Percentiles rank a stretch among this genome's conserved stretches.
Conservation (phyloP, 2,113 vertebrate genomes). For the Varanus komodoensis region DNA sequence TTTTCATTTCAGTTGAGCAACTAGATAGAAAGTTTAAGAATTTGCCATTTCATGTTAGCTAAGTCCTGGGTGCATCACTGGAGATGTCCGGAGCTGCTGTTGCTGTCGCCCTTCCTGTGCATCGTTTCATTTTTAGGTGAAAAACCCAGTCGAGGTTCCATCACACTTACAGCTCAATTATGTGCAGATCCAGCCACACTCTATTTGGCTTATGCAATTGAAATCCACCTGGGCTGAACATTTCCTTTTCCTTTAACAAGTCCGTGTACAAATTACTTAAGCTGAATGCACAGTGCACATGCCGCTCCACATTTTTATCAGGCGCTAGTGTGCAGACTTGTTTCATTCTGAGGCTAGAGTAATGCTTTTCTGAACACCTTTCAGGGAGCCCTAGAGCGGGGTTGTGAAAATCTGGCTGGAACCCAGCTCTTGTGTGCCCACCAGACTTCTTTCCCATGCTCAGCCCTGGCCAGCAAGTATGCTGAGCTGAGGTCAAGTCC, state of each 20-base stretch:
- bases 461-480: too few species aligned
- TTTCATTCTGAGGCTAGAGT: neutral
- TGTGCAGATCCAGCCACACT: neutral
- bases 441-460: too few species aligned
- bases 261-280: rapidly evolving
- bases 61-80: too few species aligned
- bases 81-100: neutral
- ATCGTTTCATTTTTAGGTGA: neutral
- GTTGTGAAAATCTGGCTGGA: too few species aligned
- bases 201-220: neutral
- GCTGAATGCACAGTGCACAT: neutral
- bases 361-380: neutral
- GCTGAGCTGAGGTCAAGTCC: too few species aligned
- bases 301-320: neutral
- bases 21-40: neutral
- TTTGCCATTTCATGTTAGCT: neutral
- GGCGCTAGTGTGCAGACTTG: neutral
- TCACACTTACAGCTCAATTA: rapidly evolving
- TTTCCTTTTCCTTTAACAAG: neutral
- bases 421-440: too few species aligned
- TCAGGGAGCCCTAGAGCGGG: too few species aligned
- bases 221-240: neutral
- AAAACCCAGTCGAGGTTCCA: neutral
- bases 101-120: neutral
- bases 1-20: neutral